A percentile compares a stretch with the other conserved stretches of the same genome.
Conservation (phyloP, 2,888 invertebrate species). For the Periphyllus acericola region DNA sequence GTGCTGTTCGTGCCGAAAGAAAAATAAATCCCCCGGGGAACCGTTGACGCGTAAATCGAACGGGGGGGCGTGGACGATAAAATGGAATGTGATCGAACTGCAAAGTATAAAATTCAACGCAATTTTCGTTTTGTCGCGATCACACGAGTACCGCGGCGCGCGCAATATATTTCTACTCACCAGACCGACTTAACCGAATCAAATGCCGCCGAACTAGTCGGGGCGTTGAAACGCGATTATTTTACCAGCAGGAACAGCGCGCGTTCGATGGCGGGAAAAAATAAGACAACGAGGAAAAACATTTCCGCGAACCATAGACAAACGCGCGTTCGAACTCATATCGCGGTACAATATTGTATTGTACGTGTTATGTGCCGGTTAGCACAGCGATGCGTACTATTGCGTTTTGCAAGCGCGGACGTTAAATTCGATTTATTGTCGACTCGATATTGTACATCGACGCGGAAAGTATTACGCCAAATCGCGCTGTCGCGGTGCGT, state of each 20-base stretch:
- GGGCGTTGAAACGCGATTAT: background rate
- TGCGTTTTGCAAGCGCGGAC: too few relatives aligned
- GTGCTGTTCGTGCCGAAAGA: background rate
- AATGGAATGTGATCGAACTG: conserved; percentile 27
- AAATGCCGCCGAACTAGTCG: background rate
- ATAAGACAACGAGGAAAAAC: background rate
- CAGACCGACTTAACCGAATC: conserved; percentile 43
- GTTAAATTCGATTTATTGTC: too few relatives aligned
- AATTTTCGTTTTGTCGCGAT: conserved; percentile 13
- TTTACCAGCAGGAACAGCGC: background rate
- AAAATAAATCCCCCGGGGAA: conserved; percentile 1
- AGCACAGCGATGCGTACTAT: too few relatives aligned
- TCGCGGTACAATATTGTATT: background rate
- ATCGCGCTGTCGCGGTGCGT: too few relatives aligned
- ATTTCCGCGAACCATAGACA: background rate
- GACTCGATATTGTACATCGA: too few relatives aligned
- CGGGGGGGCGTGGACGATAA: too few relatives aligned
- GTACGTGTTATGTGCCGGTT: too few relatives aligned
- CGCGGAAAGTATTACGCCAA: too few relatives aligned
- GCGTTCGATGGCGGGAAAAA: background rate
- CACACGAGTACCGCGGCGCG: background rate
- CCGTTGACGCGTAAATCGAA: conserved; percentile 9
- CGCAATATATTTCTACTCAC: conserved; percentile 11
- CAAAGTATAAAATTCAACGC: background rate
- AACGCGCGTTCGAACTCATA: background rate